Base-by-base conservation (phyloP, 2,888 invertebrate species). In the Syritta pipiens region DNA sequence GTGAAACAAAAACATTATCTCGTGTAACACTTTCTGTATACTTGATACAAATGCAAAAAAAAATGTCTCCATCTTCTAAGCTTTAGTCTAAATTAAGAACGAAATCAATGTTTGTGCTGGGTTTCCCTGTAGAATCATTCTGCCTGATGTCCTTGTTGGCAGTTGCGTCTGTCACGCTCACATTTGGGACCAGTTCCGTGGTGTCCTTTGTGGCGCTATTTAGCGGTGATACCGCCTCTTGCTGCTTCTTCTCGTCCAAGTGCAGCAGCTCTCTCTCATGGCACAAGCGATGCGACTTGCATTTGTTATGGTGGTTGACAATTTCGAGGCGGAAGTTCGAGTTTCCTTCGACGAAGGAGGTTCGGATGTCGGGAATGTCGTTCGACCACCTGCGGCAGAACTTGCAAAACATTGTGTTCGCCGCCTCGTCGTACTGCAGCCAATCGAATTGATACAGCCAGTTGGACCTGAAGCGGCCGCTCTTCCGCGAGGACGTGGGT, bases 331-430 rank as follows among this genome's bases (percentile, higher is more conserved):
- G 90, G 88, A 94, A 94, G 87, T 94, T 94, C 46, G 93, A 91
- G 84, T 93, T 94, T 67, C 94, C 94, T 84, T 93, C 93, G n/a
- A 94, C 93, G 84, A 94, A 94, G 0, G 94, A 94, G n/a, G 94
- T 94, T 68, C 94, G 91, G 84, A 93, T 93, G 76, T 93, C 93
- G 9, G 93, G 92, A 82, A 93, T 90, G 17, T 92, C 91, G 48
- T 91, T 91, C 57, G 93, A 93, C 94, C 94, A 94, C 84, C 93
- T 93, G 77, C 94, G 90, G 84, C 94, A 94, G 84, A 91, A 93
- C 83, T 91, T 93, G 86, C 94, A 94, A 86, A 90, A 94, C 94
- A 94, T 94, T 12, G 91, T 91, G 83, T 94, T 93, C 63, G 90
- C 90, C 37, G 87, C 84, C 84, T 92, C 91, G 83, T 94, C 94